These are phyloP conservation scores for Beris chalybata DNA, from an alignment of 2,888 invertebrate genomes.

Conservation along the genomic window DNA sequence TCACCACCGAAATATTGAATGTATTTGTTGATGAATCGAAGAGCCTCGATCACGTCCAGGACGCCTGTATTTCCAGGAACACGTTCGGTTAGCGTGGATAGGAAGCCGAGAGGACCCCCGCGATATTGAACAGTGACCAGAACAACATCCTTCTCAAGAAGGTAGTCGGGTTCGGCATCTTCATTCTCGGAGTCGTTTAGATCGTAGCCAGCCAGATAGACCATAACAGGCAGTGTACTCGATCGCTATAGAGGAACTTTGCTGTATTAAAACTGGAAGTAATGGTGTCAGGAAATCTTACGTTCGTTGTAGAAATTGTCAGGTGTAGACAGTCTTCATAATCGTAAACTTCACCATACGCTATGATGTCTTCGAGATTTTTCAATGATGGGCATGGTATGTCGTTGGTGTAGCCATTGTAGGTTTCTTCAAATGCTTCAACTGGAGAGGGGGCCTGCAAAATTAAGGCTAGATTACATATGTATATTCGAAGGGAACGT, in stretches of 20 bases:
- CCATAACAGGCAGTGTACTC: constrained; percentile 53
- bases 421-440: constrained; percentile 14
- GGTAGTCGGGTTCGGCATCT: constrained; percentile 52
- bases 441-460: constrained; percentile 28
- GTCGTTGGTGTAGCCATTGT: constrained; percentile 17
- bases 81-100: constrained; percentile 58
- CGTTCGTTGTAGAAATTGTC: constrained; percentile 33
- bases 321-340: constrained; percentile 36
- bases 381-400: constrained; percentile 12
- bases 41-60: constrained; percentile 57
- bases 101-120: constrained; percentile 59
- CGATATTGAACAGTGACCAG: constrained; percentile 59
- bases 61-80: constrained; percentile 61
- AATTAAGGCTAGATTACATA: too few relatives aligned
- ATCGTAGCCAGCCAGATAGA: constrained; percentile 57
- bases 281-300: constrained; percentile 4
- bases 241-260: constrained; percentile 8
- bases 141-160: constrained; percentile 58
- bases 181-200: constrained; percentile 52
- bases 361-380: constrained; percentile 5
- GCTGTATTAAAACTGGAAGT: background rate
- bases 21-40: constrained; percentile 57
- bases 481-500: too few relatives aligned
- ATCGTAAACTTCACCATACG: constrained; percentile 4
- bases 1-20: constrained; percentile 56